Conservation (phyloP, 2,888 invertebrate species). For the Cataglyphis altisquamis region DNA sequence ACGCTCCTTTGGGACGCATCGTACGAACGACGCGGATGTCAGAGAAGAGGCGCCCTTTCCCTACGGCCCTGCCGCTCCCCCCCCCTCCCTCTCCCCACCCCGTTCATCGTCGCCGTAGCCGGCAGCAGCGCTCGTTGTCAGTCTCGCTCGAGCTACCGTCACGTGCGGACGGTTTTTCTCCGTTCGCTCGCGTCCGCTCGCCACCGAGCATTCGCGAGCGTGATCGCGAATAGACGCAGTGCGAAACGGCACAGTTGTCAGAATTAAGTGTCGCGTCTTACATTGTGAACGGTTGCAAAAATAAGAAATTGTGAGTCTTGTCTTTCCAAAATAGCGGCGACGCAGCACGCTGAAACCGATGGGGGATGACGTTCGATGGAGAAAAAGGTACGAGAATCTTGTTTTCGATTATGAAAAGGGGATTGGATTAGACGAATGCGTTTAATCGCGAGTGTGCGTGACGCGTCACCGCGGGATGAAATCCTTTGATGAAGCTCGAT, state of each 20-base stretch:
- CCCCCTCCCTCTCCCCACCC: conserved; percentile 52
- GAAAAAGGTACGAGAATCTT: conserved; percentile 72
- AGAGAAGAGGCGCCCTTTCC: conserved; percentile 56
- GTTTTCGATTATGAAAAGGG: background rate
- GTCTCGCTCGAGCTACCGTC: conserved; percentile 74
- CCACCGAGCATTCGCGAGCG: background rate
- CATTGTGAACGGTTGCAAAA: conserved; percentile 20
- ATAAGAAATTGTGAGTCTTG: conserved; percentile 12
- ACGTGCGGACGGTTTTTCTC: conserved; percentile 10
- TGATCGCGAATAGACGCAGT: background rate
- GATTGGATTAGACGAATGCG: background rate
- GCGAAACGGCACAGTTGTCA: background rate
- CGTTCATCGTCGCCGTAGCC: conserved; percentile 59
- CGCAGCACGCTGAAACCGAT: conserved; percentile 62
- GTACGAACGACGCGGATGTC: background rate
- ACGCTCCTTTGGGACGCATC: conserved; percentile 60
- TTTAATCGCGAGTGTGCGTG: background rate
- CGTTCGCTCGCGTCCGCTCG: background rate
- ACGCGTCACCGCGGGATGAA: background rate
- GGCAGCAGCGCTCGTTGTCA: conserved; percentile 67
- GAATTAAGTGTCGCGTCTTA: background rate
- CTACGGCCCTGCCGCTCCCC: conserved; percentile 72
- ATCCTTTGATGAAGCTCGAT: background rate
- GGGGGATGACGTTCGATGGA: conserved; percentile 81
- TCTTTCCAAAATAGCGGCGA: background rate